These are phyloP conservation scores for Heliothis peltigera DNA, from an alignment of 2,888 invertebrate genomes.

Conservation along the genomic window DNA sequence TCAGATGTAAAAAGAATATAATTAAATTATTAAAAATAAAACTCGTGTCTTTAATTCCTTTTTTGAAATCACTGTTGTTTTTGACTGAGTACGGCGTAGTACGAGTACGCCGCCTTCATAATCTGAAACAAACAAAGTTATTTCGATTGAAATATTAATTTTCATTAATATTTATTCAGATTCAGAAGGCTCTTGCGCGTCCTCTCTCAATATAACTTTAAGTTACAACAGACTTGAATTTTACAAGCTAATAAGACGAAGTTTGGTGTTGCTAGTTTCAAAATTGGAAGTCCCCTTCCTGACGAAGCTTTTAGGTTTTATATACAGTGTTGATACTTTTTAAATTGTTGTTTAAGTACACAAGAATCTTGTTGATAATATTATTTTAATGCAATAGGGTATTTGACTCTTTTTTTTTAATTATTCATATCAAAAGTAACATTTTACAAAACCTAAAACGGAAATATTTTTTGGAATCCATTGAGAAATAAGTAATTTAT, in stretches of 20 bases:
- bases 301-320: slow-evolving; percentile 7
- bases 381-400: too few species aligned
- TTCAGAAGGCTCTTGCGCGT: slow-evolving; percentile 5
- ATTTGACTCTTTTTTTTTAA: too few species aligned
- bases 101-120: slow-evolving; percentile 69
- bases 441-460: too few species aligned
- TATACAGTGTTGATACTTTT: background rate
- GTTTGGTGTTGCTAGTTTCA: slow-evolving; percentile 17
- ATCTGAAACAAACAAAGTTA: slow-evolving; percentile 76
- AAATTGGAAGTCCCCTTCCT: slow-evolving; percentile 13
- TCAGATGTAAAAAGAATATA: slow-evolving; percentile 60
- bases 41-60: background rate
- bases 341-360: background rate
- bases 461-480: too few species aligned
- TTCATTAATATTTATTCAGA: slow-evolving; percentile 21
- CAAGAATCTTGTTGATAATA: too few species aligned
- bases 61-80: slow-evolving; percentile 29
- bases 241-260: slow-evolving; percentile 15
- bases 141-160: slow-evolving; percentile 24
- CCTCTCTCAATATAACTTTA: slow-evolving; percentile 20
- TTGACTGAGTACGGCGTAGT: slow-evolving; percentile 61
- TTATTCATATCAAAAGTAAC: too few species aligned
- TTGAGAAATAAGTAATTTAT: too few species aligned
- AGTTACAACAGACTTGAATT: slow-evolving; percentile 21
- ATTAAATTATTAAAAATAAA: slow-evolving; percentile 59